Percentiles rank a stretch among this genome's conserved stretches.
Evolutionary conservation across 1,140 invertebrate genomes (phyloP).

Genomic region (Bombus waltoni): DNA sequence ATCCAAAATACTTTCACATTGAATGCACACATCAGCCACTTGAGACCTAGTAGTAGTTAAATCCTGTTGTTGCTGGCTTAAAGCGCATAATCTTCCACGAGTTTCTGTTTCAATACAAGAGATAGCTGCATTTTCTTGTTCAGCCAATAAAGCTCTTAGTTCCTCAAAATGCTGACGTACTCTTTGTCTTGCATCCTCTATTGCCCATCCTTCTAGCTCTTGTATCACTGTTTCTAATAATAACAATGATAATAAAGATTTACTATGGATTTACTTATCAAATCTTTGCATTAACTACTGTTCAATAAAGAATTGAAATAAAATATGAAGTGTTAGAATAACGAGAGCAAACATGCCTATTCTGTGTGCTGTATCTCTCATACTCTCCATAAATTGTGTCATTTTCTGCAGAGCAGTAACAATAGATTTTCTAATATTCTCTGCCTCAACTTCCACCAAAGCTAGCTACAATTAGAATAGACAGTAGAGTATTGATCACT

Average conservation of each 20-base stretch:
- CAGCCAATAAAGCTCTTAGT: slow-evolving; percentile 82
- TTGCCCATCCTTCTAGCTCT: slow-evolving; percentile 78
- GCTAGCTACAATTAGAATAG: slow-evolving; percentile 80
- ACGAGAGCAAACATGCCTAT: slow-evolving; percentile 74
- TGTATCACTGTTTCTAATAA: slow-evolving; percentile 78
- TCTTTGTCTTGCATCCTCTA: slow-evolving; percentile 77
- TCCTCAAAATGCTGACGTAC: slow-evolving; percentile 85
- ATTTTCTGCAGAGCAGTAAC: slow-evolving; percentile 83
- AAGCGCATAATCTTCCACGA: slow-evolving; percentile 83
- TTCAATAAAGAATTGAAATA: neutral
- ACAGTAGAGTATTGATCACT: neutral
- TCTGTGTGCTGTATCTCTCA: slow-evolving; percentile 83
- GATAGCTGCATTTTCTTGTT: slow-evolving; percentile 84
- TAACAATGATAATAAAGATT: neutral
- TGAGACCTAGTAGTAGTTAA: slow-evolving; percentile 84
- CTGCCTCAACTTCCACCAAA: slow-evolving; percentile 85
- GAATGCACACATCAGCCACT: slow-evolving; percentile 84
- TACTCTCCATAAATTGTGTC: slow-evolving; percentile 85
- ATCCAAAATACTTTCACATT: slow-evolving; percentile 84
- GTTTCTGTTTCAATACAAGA: slow-evolving; percentile 85
- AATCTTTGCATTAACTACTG: neutral
- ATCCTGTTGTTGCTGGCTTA: slow-evolving; percentile 85
- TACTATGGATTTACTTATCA: neutral
- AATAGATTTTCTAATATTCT: slow-evolving; percentile 83
- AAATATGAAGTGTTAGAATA: neutral